Evolutionary conservation across 1,140 invertebrate species (phyloP), one percentile per base, ranked within the genome.

Genomic region (Aphidius ervi): DNA sequence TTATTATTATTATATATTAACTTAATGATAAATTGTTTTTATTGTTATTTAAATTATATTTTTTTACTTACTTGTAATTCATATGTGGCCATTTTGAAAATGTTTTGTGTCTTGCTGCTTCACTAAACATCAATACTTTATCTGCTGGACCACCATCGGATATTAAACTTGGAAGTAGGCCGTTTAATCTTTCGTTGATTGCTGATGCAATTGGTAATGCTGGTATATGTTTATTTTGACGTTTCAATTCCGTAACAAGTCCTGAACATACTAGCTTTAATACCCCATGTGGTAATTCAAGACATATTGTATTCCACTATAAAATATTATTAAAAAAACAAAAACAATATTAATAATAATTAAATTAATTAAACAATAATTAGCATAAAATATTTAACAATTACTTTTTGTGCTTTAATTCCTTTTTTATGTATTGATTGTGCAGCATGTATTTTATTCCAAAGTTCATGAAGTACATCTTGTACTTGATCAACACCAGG

Each of bases 31-130:
- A 48, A 20, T 16, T 48, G 1, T 23, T 5, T 48, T 16, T 48
- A 31, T 31, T 46, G 43, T 46, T 1, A 23, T 6, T 5, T 5
- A 52, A 31, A 61, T 56, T 45, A 43, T 41, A 46, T 9, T 20
- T 42, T 41, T 23, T 23, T 37, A 63, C 84, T 81, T 82, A 94
- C 91, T 95, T 95, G 80, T 96, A 96, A 79, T 95, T 93, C 92
- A 94, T 95, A 73, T 97, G 94, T 46, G 94, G 94, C 94, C 94
- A 97, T 74, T 91, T 88, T 62, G 86, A 87, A 78, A 96, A 97
- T 1, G 94, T 96, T 70, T 94, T 89, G 63, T 91, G 82, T 46
- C 94, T 83, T 49, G 92, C 88, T 2, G 91, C 90, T 80, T 97
- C 94, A 63, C 91, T 95, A 74, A 92, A 94, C 94, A 97, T 96